These are phyloP conservation scores for Tricholaema leucomelas DNA, from an alignment of 2,113 vertebrate species.

Conservation along the genomic window DNA sequence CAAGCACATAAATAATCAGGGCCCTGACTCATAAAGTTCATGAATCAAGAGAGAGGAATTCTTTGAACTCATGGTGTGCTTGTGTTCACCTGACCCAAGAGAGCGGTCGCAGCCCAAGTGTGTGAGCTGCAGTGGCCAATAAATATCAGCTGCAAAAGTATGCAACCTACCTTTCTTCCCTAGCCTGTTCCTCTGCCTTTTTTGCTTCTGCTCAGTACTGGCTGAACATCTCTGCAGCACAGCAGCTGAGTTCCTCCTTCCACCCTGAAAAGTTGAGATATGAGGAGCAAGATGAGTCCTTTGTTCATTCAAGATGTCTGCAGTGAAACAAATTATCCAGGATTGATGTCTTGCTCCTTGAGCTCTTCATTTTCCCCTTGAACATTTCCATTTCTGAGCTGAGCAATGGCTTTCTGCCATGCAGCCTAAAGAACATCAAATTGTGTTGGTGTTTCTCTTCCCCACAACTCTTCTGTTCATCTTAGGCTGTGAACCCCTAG, in stretches of 20 bases:
- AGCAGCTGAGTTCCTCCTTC: background rate
- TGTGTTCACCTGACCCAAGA: background rate
- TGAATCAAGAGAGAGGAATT: background rate
- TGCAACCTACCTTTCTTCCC: background rate
- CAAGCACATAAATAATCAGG: background rate
- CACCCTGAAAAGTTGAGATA: background rate
- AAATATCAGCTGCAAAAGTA: background rate
- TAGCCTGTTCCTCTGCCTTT: background rate
- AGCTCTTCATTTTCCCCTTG: background rate
- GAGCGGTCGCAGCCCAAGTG: background rate
- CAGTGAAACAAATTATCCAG: background rate
- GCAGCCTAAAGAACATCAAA: background rate
- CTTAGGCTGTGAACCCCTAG: background rate
- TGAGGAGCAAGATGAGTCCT: background rate
- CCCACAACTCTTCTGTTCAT: background rate
- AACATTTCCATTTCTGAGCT: background rate
- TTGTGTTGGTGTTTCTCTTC: background rate
- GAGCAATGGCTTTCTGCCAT: background rate
- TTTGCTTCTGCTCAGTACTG: background rate
- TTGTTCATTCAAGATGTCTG: background rate
- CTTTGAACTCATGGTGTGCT: background rate
- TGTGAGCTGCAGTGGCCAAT: background rate
- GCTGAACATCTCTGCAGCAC: background rate
- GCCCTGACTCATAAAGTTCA: background rate
- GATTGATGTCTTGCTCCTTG: background rate